Evolutionary conservation across 1,140 invertebrate species (phyloP).

Genomic region (Micrasema minimum): DNA sequence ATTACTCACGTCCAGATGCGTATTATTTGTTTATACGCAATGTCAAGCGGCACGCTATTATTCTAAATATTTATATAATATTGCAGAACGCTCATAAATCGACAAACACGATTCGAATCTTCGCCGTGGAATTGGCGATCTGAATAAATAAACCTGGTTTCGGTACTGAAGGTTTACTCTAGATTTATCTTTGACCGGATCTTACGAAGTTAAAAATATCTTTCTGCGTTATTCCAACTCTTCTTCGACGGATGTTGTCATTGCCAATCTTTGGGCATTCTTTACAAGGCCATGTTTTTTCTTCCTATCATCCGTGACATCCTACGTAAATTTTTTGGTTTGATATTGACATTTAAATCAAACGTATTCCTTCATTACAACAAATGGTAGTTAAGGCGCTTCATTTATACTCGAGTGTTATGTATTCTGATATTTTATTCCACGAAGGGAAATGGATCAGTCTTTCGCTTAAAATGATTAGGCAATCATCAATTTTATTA

Average conservation of each 20-base stretch:
- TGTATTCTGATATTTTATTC: no score
- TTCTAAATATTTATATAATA: conserved; percentile 39
- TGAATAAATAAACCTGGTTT: conserved; percentile 16
- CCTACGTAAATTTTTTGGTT: conserved; percentile 1
- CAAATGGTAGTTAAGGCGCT: no score
- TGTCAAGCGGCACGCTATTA: conserved; percentile 2
- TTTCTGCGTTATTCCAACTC: no score
- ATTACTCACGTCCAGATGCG: conserved; percentile 3
- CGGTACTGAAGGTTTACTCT: neutral
- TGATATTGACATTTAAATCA: conserved; percentile 3
- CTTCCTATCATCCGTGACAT: conserved; percentile 25
- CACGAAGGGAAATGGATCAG: no score
- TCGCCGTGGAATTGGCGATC: neutral
- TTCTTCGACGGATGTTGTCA: conserved; percentile 4
- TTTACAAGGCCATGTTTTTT: conserved; percentile 15
- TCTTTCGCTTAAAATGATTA: no score
- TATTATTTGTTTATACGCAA: conserved; percentile 32
- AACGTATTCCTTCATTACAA: no score
- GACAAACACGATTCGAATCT: conserved; percentile 1
- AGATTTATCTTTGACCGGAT: neutral
- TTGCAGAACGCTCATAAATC: conserved; percentile 36
- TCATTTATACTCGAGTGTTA: no score
- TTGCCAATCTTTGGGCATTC: neutral
- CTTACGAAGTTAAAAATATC: no score
- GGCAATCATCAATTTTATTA: no score